Base-by-base conservation (phyloP, 2,797 vertebrate species). In the Halcyon smyrnensis region DNA sequence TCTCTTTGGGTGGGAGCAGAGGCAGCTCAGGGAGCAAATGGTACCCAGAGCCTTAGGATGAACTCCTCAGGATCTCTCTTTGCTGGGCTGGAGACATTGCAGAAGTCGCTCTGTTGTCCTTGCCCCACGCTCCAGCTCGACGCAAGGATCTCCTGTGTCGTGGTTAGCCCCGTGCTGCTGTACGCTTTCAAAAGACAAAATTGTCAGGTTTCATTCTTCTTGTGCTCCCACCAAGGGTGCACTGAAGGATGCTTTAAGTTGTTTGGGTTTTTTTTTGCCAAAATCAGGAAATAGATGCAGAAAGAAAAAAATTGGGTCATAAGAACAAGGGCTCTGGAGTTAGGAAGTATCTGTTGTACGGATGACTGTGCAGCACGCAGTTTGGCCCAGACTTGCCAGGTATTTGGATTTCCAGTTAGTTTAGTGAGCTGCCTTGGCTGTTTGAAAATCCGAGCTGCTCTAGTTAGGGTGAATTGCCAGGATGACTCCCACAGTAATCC, bases 371-470 rank as follows among this genome's bases (percentile, higher is more conserved):
- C 80, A 87, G 56, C 24, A 13, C 2, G 16, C 41, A 36, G 79
- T 64, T 87, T 81, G 85, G 93, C 76, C 76, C 85, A 86, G 93
- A 78, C 94, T 93, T 95, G 94, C 91, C 68, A 62, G 34, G 48
- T 65, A 28, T 50, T 71, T 71, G 89, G 80, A 15, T 82, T 96
- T 93, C 59, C 65, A 78, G 54, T 20, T 54, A 68, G 65, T 69
- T 83, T 62, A 27, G 46, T 17, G 2, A 30, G 73, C 64, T 71
- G 64, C 39, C 2, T 18, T 57, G 67, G 63, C 75, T 27, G 9
- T 45, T 63, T 2, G 37, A 79, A 80, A 70, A 21, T 51, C 69
- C 56, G 56, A 9, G 78, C 87, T 95, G 87, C 87, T 95, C 2
- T 77, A 79, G 87, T 92, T 92, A 67, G 78, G 1, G 39, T 5